Conservation (phyloP, 2,797 vertebrate genomes). For the Micromesistius poutassou region DNA sequence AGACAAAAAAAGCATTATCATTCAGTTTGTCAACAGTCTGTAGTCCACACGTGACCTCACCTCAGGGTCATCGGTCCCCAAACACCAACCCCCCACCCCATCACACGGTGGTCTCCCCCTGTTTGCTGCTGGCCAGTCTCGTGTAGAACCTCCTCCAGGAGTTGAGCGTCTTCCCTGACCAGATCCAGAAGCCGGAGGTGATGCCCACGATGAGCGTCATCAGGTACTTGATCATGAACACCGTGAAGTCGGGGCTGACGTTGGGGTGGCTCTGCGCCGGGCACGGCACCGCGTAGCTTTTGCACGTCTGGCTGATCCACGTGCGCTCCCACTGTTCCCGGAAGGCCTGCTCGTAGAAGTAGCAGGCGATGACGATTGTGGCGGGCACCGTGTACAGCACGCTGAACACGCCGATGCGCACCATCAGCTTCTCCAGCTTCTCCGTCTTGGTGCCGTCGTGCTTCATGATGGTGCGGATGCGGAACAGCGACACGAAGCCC, state of each 20-base stretch:
- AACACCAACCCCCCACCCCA: background rate
- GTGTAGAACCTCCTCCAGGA: constrained; percentile 97
- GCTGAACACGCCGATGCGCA: constrained; percentile 90
- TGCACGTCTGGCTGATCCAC: constrained; percentile 89
- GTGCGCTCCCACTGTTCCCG: constrained; percentile 94
- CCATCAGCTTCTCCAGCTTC: constrained; percentile 95
- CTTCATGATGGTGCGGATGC: constrained; percentile 97
- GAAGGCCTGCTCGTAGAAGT: constrained; percentile 97
- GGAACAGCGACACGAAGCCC: constrained; percentile 92
- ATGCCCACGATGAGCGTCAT: constrained; percentile 97
- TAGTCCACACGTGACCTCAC: background rate
- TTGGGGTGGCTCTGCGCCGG: constrained; percentile 79
- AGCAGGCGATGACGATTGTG: constrained; percentile 94
- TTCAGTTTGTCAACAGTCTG: constrained; percentile 49
- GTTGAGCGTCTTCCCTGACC: constrained; percentile 95
- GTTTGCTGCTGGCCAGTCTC: constrained; percentile 89
- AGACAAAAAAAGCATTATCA: constrained; percentile 41
- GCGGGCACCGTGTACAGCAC: constrained; percentile 93
- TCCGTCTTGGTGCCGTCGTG: constrained; percentile 94
- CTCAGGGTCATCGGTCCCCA: background rate
- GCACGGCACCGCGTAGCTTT: constrained; percentile 88
- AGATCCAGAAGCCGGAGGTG: constrained; percentile 97
- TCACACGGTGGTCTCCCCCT: constrained; percentile 92
- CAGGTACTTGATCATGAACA: constrained; percentile 98
- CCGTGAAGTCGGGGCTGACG: constrained; percentile 92